Base-by-base conservation (phyloP, 2,888 invertebrate genomes). In the Drosophila meridionalis region DNA sequence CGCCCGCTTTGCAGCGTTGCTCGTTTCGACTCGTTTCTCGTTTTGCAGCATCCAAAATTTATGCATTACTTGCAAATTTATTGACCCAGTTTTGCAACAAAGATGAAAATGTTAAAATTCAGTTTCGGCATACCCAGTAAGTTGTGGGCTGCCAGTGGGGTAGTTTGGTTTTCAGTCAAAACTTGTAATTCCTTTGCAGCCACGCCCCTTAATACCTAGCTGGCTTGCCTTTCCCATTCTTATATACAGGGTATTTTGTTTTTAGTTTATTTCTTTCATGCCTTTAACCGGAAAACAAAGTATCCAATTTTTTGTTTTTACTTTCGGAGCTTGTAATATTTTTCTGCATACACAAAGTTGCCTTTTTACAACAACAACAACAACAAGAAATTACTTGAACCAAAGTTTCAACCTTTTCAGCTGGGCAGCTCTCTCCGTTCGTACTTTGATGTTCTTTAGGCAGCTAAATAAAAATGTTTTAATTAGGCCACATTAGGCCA, bases 21-120 rank as follows among this genome's bases (percentile, higher is more conserved):
- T 5, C 20, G 59, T 11, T 64, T 38, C 43, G 47, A 53, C 59
- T 64, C 20, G 20, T 20, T 59, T 36, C 64, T 62, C 40, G 43
- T 34, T 47, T 53, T 57, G 55, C 63, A 57, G 62, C 69, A 48
- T 14, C 36, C 47, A 80, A 85, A 86, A 78, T 85, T 89, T 82
- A 85, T 89, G 90, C 89, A 79, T 86, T 82, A 83, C 89, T 82
- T 86, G 88, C 88, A 81, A 76, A 78, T 86, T 86, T 90, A 90
- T 90, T 90, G 87, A 88, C 90, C 90, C 78, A 88, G 73, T 89
- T 87, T 66, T 74, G 65, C 72, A 67, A 66, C 72, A 72, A 70
- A 73, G 73, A 69, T 69, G 68, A 71, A 74, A 77, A 69, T 73
- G 67, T 81, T 81, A 81, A 80, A 82, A 80, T 71, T 74, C 82